Evolutionary conservation across 2,797 vertebrate species (phyloP), one percentile per base, ranked within the genome.

Genomic region (Amphiprion clarkii): DNA sequence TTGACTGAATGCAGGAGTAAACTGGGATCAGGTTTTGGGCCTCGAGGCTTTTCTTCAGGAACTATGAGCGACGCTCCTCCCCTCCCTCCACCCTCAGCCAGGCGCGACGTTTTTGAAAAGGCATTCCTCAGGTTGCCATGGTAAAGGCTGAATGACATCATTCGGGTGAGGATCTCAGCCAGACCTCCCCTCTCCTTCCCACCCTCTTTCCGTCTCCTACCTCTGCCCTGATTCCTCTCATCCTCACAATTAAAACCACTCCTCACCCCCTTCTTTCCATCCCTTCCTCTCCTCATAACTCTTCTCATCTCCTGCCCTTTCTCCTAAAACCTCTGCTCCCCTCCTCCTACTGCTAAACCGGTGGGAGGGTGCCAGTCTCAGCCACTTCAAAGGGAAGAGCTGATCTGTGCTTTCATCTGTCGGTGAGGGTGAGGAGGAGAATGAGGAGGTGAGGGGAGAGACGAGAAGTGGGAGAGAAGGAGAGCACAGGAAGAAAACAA

Each of bases 111-210:
- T 78, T 91, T 90, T 90, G 46, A 87, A 90, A 89, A 88, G 78
- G 84, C 92, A 92, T 93, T 93, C 89, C 86, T 89, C 90, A 89
- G 87, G 93, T 94, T 93, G 90, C 88, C 90, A 94, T 94, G 91
- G 91, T 71, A 78, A 93, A 87, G 44, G 60, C 84, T 87, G 82
- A 89, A 90, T 93, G 90, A 93, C 89, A 91, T 93, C 79, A 91
- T 89, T 79, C 74, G 80, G 86, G 83, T 88, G 80, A 71, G 81
- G 83, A 87, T 87, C 87, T 81, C 59, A 77, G 69, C 77, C 80
- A 81, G 83, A 81, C 71, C 80, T 87, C 64, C 76, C 64, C 69
- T 67, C 79, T 86, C 73, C 59, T 74, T 72, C 60, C 67, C 63
- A 54, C 71, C 71, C 76, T 70, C 65, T 64, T 55, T 78, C 77